Percentiles rank a stretch among this genome's conserved stretches.
Evolutionary conservation across 1,140 invertebrate genomes (phyloP).

Genomic region (Dendroctonus valens): DNA sequence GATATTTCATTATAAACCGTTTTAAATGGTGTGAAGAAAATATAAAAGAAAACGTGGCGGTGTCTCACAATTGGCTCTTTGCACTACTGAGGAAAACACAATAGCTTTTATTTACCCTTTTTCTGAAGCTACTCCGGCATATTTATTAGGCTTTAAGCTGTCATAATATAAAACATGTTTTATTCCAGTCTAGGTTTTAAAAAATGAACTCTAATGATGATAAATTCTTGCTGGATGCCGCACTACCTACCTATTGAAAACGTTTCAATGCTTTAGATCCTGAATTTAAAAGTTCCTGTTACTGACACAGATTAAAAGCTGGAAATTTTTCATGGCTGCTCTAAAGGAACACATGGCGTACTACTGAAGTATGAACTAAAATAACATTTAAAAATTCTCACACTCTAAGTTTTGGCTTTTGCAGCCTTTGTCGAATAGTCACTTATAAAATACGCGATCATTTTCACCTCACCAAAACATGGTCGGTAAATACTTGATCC

Average conservation of each 20-base stretch:
- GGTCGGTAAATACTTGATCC: no score
- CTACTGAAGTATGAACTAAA: no score
- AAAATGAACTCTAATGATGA: constrained; percentile 16
- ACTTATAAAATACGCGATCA: no score
- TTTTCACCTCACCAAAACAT: no score
- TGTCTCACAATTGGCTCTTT: not conserved
- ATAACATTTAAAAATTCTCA: not conserved
- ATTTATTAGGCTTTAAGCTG: constrained; percentile 17
- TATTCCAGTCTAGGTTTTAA: constrained; percentile 5
- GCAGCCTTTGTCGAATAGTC: no score
- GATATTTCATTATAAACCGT: no score
- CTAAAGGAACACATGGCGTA: not conserved
- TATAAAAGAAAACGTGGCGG: not conserved
- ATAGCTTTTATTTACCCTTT: constrained; percentile 13
- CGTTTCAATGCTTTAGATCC: not conserved
- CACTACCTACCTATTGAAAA: constrained; percentile 10
- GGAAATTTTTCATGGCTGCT: not conserved
- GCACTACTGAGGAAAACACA: constrained; percentile 8
- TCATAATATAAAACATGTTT: constrained; percentile 21
- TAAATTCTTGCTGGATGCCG: constrained; percentile 9
- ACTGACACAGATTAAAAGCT: not conserved
- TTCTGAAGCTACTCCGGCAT: constrained; percentile 6
- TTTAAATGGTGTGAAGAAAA: not conserved
- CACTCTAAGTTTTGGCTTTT: no score
- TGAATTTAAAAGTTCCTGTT: not conserved